These are phyloP conservation scores for Antheraea pernyi DNA, from an alignment of 1,140 invertebrate genomes.

Conservation along the genomic window DNA sequence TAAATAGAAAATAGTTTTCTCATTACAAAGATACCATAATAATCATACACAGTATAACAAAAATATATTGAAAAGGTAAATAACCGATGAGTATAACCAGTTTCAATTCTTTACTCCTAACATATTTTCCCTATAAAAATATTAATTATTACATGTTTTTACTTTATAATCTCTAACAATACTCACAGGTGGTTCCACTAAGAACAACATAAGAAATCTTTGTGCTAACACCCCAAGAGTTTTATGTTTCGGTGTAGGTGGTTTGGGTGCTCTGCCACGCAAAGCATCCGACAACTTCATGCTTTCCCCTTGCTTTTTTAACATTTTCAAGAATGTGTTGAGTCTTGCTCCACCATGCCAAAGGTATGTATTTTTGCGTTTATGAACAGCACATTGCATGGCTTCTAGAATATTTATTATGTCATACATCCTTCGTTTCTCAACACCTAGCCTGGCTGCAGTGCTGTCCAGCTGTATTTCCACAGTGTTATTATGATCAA, in stretches of 20 bases:
- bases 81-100: too few species aligned
- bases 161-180: slow-evolving; percentile 16
- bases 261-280: slow-evolving; percentile 65
- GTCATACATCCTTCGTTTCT: slow-evolving; percentile 87
- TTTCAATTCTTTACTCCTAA: too few species aligned
- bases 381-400: slow-evolving; percentile 84
- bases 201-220: slow-evolving; percentile 87
- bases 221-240: slow-evolving; percentile 85
- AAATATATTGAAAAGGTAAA: too few species aligned
- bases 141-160: neutral
- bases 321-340: slow-evolving; percentile 69
- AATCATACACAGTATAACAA: too few species aligned
- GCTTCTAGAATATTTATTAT: slow-evolving; percentile 89
- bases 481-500: slow-evolving; percentile 65
- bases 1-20: too few species aligned
- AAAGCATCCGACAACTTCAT: slow-evolving; percentile 66
- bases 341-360: slow-evolving; percentile 80
- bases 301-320: slow-evolving; percentile 72
- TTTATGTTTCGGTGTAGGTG: slow-evolving; percentile 79
- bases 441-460: slow-evolving; percentile 79
- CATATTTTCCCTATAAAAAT: too few species aligned
- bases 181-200: slow-evolving; percentile 83
- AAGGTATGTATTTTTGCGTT: slow-evolving; percentile 79
- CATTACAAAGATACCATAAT: too few species aligned
- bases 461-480: slow-evolving; percentile 81